Conservation (phyloP, 1,140 invertebrate species). For the Lucilia cuprina region DNA sequence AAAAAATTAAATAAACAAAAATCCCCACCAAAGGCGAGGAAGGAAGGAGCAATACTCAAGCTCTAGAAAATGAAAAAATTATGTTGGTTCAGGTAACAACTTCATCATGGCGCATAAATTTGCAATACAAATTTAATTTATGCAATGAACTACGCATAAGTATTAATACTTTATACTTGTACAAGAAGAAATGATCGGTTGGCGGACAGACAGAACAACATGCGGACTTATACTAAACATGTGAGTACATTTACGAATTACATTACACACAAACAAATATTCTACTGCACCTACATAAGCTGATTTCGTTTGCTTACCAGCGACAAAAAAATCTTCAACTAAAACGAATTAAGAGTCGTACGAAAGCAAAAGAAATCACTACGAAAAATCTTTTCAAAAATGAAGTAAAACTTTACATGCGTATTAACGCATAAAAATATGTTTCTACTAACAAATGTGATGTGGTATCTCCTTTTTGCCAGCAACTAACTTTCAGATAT, state of each 20-base stretch:
- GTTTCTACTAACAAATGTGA: background rate
- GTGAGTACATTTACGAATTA: background rate
- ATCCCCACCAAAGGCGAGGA: background rate
- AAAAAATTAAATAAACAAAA: background rate
- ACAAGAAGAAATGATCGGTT: background rate
- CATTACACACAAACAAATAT: background rate
- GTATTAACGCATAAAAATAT: conserved; percentile 34
- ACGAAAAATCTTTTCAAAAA: background rate
- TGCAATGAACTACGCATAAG: conserved; percentile 45
- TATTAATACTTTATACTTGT: background rate
- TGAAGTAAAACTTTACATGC: conserved; percentile 24
- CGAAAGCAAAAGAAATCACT: background rate
- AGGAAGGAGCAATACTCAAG: background rate
- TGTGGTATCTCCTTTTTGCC: background rate
- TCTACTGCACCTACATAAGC: conserved; percentile 25
- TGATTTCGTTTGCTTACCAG: background rate
- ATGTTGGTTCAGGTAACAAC: conserved; percentile 60
- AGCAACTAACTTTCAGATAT: background rate
- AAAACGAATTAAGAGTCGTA: background rate
- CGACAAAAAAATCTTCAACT: background rate
- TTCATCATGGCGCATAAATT: conserved; percentile 63
- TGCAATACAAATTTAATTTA: conserved; percentile 62
- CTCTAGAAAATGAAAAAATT: conserved; percentile 41
- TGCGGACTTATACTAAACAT: background rate
- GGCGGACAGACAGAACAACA: background rate